phyloP scores from a whole-genome alignment of 2,113 vertebrate genomes.

The Osmerus mordax region DNA sequence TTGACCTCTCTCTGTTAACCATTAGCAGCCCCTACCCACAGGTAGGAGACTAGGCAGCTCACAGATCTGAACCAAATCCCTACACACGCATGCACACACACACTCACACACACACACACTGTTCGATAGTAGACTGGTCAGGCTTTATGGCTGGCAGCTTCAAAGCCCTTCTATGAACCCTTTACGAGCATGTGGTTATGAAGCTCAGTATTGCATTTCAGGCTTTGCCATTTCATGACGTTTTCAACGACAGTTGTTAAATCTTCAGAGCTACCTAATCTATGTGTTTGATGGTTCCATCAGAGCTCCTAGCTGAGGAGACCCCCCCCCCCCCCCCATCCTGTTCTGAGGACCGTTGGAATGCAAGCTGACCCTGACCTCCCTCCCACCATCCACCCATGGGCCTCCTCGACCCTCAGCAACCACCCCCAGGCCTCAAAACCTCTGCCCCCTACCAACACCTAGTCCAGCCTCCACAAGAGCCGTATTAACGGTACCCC shows the following conservation, averaged over 20 bases:
- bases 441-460: neutral
- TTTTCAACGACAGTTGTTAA: conserved; percentile 59
- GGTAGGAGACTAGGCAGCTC: neutral
- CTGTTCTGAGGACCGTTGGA: neutral
- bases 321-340: neutral
- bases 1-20: conserved; percentile 2
- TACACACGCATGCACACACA: conserved; percentile 59
- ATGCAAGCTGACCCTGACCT: conserved; percentile 6
- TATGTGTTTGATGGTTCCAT: conserved; percentile 4
- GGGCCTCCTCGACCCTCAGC: too few species aligned
- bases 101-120: conserved; percentile 7
- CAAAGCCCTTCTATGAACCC: conserved; percentile 1
- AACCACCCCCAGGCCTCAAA: neutral
- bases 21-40: conserved; percentile 7
- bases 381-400: too few species aligned
- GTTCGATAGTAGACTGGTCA: neutral
- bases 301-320: neutral
- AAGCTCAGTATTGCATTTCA: conserved; percentile 37
- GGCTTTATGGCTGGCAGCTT: conserved; percentile 1
- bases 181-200: neutral
- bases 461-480: neutral
- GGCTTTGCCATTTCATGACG: conserved; percentile 41
- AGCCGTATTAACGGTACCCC: too few species aligned
- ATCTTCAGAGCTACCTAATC: neutral
- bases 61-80: neutral